Conservation (phyloP, 2,888 invertebrate genomes). For the Drosophila birchii region DNA sequence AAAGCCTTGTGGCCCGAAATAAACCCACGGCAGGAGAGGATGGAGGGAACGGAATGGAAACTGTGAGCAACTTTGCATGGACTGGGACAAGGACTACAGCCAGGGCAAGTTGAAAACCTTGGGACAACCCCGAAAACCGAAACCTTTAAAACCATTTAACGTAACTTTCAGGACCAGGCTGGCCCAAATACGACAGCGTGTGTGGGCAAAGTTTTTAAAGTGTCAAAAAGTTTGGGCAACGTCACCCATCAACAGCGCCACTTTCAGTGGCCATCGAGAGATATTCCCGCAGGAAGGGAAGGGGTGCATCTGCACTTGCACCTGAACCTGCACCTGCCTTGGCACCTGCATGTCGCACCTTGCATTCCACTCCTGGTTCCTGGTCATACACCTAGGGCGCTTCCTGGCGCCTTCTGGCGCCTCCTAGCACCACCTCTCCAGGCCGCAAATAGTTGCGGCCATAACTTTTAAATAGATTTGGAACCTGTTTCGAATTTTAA, state of each 20-base stretch:
- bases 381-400: conserved; percentile 26
- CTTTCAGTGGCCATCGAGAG: conserved; percentile 45
- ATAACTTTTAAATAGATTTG: conserved; percentile 68
- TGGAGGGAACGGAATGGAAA: background rate
- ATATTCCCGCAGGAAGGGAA: conserved; percentile 18
- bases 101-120: conserved; percentile 19
- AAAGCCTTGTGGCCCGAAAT: conserved; percentile 6
- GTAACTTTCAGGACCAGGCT: conserved; percentile 61
- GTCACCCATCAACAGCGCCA: conserved; percentile 67
- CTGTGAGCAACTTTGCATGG: conserved; percentile 26
- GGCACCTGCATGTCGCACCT: conserved; percentile 46
- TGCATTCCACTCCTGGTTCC: conserved; percentile 41
- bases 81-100: conserved; percentile 3
- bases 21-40: background rate
- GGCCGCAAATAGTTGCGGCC: conserved; percentile 63
- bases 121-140: conserved; percentile 45
- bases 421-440: background rate
- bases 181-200: conserved; percentile 38
- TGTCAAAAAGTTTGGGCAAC: conserved; percentile 67
- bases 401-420: background rate
- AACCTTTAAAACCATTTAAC: conserved; percentile 67
- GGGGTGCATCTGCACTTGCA: background rate
- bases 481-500: conserved; percentile 62
- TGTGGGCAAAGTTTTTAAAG: conserved; percentile 64
- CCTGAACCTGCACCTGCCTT: background rate